Conservation (phyloP, 2,888 invertebrate genomes). For the Troides helena region DNA sequence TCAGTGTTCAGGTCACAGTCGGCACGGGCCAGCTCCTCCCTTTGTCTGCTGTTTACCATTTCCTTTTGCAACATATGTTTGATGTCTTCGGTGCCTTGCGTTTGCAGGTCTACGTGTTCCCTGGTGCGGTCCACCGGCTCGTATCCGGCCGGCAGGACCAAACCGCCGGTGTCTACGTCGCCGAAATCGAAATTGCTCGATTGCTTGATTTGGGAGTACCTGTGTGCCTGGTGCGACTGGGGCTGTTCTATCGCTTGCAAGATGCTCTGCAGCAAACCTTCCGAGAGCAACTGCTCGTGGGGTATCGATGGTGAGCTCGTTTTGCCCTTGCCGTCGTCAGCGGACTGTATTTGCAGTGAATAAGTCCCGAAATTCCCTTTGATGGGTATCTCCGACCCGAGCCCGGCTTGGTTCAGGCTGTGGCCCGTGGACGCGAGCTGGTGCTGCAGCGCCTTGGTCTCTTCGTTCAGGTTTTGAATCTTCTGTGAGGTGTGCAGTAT, state of each 20-base stretch:
- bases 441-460: slow-evolving; percentile 65
- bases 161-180: slow-evolving; percentile 49
- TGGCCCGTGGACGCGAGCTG: slow-evolving; percentile 59
- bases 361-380: slow-evolving; percentile 83
- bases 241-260: slow-evolving; percentile 91
- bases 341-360: slow-evolving; percentile 87
- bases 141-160: slow-evolving; percentile 67
- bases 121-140: slow-evolving; percentile 66
- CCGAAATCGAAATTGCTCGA: slow-evolving; percentile 36
- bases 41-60: slow-evolving; percentile 42
- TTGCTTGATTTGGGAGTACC: slow-evolving; percentile 2
- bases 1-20: slow-evolving; percentile 70
- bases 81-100: slow-evolving; percentile 50
- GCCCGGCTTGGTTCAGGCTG: slow-evolving; percentile 48
- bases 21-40: slow-evolving; percentile 48
- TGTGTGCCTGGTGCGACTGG: slow-evolving; percentile 15
- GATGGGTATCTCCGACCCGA: slow-evolving; percentile 61
- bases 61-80: slow-evolving; percentile 45
- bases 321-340: slow-evolving; percentile 73
- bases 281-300: slow-evolving; percentile 88
- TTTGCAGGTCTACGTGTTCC: slow-evolving; percentile 49
- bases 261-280: slow-evolving; percentile 89
- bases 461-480: slow-evolving; percentile 63
- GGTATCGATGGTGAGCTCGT: slow-evolving; percentile 75
- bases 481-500: slow-evolving; percentile 68